phyloP scores from a whole-genome alignment of 1,140 invertebrate genomes.

The Atta texana region DNA sequence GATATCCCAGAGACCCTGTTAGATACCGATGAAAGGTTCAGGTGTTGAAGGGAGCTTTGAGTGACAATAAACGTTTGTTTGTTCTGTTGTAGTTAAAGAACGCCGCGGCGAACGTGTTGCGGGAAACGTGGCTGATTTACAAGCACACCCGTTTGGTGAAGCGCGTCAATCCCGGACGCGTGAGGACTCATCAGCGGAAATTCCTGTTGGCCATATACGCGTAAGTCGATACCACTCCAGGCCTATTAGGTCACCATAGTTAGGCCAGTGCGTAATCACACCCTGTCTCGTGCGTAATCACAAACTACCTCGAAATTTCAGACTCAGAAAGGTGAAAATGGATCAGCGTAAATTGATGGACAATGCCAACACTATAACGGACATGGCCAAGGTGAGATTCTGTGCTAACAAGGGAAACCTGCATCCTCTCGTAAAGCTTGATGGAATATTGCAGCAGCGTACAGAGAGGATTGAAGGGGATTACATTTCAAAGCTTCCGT shows the following conservation, averaged over 20 bases:
- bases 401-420: conserved; percentile 26
- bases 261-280: conserved; percentile 35
- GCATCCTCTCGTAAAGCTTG: conserved; percentile 5
- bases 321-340: conserved; percentile 99
- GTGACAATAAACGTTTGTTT: background rate
- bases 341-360: conserved; percentile 99
- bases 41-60: background rate
- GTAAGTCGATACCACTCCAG: conserved; percentile 89
- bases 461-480: background rate
- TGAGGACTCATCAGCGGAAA: conserved; percentile 99
- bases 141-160: conserved; percentile 99
- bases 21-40: background rate
- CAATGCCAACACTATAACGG: conserved; percentile 99
- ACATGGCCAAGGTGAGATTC: conserved; percentile 98
- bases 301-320: conserved; percentile 85
- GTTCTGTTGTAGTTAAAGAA: conserved; percentile 96
- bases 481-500: conserved; percentile 21
- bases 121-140: conserved; percentile 99
- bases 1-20: background rate
- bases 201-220: conserved; percentile 99
- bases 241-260: conserved; percentile 39
- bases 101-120: conserved; percentile 99
- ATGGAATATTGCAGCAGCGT: conserved; percentile 9
- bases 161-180: conserved; percentile 97
- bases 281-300: conserved; percentile 42